Conservation (phyloP, 2,888 invertebrate species). For the Macaria liturata region DNA sequence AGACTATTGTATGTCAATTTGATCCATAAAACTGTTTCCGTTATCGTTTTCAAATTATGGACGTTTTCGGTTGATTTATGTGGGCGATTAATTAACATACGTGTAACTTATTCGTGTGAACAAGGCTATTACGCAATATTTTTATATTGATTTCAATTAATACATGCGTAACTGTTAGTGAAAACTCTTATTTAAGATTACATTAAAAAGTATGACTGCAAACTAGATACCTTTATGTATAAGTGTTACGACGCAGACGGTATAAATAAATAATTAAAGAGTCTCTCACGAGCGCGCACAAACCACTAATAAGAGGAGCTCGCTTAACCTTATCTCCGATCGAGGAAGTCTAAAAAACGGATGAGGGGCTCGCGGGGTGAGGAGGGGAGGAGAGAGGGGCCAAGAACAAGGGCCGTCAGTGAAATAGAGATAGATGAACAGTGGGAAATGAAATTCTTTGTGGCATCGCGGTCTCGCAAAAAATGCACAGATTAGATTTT, state of each 20-base stretch:
- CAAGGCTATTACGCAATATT: no score
- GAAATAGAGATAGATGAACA: conserved; percentile 84
- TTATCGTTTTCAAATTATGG: conserved; percentile 50
- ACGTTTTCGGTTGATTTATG: conserved; percentile 35
- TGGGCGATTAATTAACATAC: conserved; percentile 42
- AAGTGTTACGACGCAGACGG: conserved; percentile 39
- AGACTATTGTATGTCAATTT: conserved; percentile 68
- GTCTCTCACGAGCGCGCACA: conserved; percentile 62
- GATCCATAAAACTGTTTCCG: conserved; percentile 61
- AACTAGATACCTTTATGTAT: no score
- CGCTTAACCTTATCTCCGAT: conserved; percentile 82
- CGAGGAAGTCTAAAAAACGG: conserved; percentile 81
- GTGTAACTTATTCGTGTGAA: neutral
- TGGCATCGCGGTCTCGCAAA: conserved; percentile 84
- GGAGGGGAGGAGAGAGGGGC: conserved; percentile 49
- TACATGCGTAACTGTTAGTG: no score
- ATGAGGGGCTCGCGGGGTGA: conserved; percentile 52
- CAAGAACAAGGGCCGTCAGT: conserved; percentile 83
- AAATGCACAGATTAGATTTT: conserved; percentile 84
- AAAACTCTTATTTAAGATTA: no score
- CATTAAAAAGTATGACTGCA: no score
- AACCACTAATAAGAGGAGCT: conserved; percentile 77
- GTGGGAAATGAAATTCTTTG: conserved; percentile 85
- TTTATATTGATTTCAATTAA: no score
- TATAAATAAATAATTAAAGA: conserved; percentile 60